Evolutionary conservation across 2,888 invertebrate genomes (phyloP).

Genomic region (Eupeodes latifasciatus): DNA sequence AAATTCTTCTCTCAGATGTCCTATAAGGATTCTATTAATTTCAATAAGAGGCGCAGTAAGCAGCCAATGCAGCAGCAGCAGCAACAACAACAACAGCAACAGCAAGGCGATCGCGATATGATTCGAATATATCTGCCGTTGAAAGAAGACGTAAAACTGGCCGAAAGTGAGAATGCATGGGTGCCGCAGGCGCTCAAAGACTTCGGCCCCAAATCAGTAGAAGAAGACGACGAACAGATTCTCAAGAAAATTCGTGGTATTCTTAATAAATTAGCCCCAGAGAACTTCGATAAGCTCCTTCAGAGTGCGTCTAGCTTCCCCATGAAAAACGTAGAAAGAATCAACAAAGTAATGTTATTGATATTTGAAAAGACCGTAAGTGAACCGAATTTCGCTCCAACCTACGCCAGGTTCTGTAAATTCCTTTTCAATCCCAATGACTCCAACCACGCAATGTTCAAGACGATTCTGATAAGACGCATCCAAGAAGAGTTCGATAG

Average conservation of each 20-base stretch:
- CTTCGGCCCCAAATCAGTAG: slow-evolving; percentile 62
- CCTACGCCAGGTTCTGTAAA: slow-evolving; percentile 82
- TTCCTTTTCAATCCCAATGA: slow-evolving; percentile 81
- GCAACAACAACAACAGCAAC: slow-evolving; percentile 25
- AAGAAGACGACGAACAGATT: slow-evolving; percentile 80
- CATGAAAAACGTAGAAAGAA: slow-evolving; percentile 80
- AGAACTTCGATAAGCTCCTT: slow-evolving; percentile 82
- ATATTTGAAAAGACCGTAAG: slow-evolving; percentile 83
- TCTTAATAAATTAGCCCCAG: slow-evolving; percentile 82
- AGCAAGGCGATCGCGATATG: slow-evolving; percentile 79
- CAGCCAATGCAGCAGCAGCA: slow-evolving; percentile 77
- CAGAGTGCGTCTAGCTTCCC: slow-evolving; percentile 81
- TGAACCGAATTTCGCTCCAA: slow-evolving; percentile 83
- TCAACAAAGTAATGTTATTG: slow-evolving; percentile 82
- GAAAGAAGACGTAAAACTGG: slow-evolving; percentile 82
- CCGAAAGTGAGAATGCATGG: slow-evolving; percentile 82
- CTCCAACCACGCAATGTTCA: slow-evolving; percentile 80
- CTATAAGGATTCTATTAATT: slow-evolving; percentile 80
- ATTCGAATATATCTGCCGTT: slow-evolving; percentile 82
- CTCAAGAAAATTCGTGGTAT: slow-evolving; percentile 82
- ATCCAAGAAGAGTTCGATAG: slow-evolving; percentile 82
- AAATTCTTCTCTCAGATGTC: slow-evolving; percentile 81
- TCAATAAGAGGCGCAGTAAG: slow-evolving; percentile 80
- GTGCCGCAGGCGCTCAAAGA: slow-evolving; percentile 80
- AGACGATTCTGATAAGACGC: slow-evolving; percentile 79